Conservation (phyloP, 2,888 invertebrate species). For the Leptinotarsa peninsularis region DNA sequence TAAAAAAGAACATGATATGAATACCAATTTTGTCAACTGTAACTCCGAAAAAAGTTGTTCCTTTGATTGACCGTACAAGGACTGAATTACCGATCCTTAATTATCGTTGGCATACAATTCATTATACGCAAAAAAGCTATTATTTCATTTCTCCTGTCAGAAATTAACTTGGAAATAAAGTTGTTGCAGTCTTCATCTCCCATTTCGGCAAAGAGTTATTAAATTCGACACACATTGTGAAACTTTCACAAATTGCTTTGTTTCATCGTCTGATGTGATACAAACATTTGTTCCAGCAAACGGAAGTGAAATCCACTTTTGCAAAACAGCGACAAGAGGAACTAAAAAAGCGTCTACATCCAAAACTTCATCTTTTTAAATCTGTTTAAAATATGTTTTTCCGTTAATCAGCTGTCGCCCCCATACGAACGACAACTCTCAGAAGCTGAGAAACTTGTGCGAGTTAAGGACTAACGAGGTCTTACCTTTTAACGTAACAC, state of each 20-base stretch:
- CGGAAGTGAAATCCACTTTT: too few species aligned
- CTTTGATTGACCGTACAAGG: not conserved
- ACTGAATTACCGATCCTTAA: not conserved
- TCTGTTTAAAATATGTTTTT: too few species aligned
- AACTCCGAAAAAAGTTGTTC: not conserved
- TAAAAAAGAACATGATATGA: not conserved
- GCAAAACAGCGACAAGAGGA: too few species aligned
- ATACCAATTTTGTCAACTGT: not conserved
- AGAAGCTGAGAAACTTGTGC: too few species aligned
- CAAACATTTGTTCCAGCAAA: too few species aligned
- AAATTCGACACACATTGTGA: conserved; percentile 38
- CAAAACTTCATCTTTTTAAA: too few species aligned
- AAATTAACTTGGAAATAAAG: conserved; percentile 36
- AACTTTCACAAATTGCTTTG: conserved; percentile 37
- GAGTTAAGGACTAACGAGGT: too few species aligned
- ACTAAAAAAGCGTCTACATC: too few species aligned
- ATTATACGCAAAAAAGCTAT: conserved; percentile 2
- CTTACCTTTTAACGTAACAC: too few species aligned
- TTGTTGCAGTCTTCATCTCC: conserved; percentile 36
- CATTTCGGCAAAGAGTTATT: conserved; percentile 36
- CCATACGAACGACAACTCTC: too few species aligned
- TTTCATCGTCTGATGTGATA: too few species aligned
- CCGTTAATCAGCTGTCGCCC: too few species aligned
- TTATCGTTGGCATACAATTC: not conserved
- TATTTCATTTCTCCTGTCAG: conserved; percentile 36